Base-by-base conservation (phyloP, 2,797 vertebrate genomes). In the Zenarchopterus dispar region DNA sequence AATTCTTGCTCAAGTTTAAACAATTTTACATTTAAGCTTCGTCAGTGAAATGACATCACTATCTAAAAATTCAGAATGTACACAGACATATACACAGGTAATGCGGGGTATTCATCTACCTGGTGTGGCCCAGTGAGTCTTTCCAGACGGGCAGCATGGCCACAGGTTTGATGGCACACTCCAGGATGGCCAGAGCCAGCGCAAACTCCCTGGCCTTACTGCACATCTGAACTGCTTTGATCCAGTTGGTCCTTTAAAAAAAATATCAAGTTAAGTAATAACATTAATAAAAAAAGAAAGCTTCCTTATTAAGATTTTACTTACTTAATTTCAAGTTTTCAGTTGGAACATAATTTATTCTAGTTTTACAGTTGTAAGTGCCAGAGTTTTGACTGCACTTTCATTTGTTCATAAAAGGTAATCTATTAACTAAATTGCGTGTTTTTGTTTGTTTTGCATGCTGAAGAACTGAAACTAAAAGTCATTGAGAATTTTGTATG, bases 141-240 rank as follows among this genome's bases (percentile, higher is more conserved):
- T 95, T 93, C 97, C 97, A 99, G 78, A 99, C 91, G 1, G 98
- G 97, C 58, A 99, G 92, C 95, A 98, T 95, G 52, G 97, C 97
- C 73, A 99, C 98, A 1, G 98, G 97, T 85, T 99, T 99, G 79
- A 99, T 97, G 75, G 98, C 96, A 89, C 98, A 99, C 84, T 99
- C 98, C 87, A 99, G 83, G 80, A 99, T 99, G 52, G 98, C 97
- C 82, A 99, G 84, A 6, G 98, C 98, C 83, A 99, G 90, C 0
- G 97, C 97, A 93, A 99, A 99, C 93, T 99, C 98, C 87, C 96
- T 91, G 24, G 98, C 97, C 75, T 99, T 99, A 87, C 95, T 99
- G 89, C 98, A 99, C 96, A 99, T 99, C 89, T 99, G 97, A 80
- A 99, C 98, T 22, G 98, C 98, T 86, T 99, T 99, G 89, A 98